Conservation (phyloP, 2,113 vertebrate genomes). For the Zapornia atra region DNA sequence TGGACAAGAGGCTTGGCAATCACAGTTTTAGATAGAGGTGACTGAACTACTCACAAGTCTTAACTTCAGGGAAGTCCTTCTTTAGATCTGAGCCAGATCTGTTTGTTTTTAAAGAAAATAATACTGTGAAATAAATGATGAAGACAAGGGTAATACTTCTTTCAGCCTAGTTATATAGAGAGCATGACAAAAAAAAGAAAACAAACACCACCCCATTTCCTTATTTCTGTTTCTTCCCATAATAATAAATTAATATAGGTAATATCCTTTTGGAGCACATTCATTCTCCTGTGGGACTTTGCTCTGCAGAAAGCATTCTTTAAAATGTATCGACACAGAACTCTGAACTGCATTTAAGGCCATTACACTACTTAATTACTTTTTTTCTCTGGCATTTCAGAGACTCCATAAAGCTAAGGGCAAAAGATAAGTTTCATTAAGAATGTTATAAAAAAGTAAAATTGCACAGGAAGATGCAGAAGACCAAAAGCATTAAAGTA, state of each 20-base stretch:
- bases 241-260: not conserved
- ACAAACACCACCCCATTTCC: not conserved
- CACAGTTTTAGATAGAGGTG: not conserved
- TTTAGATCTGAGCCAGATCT: not conserved
- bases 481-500: not conserved
- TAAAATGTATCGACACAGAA: not conserved
- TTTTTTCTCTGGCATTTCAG: not conserved
- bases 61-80: not conserved
- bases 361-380: slow-evolving; percentile 17
- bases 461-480: not conserved
- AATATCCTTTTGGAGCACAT: not conserved
- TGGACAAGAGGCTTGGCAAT: not conserved
- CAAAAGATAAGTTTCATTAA: slow-evolving; percentile 15
- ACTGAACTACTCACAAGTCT: not conserved
- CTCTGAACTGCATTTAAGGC: not conserved
- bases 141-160: not conserved
- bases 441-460: slow-evolving; percentile 9
- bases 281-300: not conserved
- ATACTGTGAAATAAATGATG: not conserved
- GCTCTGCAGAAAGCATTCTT: not conserved
- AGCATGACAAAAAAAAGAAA: not conserved
- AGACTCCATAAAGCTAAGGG: not conserved
- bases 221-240: not conserved
- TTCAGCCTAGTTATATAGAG: not conserved
- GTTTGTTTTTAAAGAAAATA: not conserved